Evolutionary conservation across 2,888 invertebrate species (phyloP), one percentile per base, ranked within the genome.

Genomic region (Luperina nickerlii): DNA sequence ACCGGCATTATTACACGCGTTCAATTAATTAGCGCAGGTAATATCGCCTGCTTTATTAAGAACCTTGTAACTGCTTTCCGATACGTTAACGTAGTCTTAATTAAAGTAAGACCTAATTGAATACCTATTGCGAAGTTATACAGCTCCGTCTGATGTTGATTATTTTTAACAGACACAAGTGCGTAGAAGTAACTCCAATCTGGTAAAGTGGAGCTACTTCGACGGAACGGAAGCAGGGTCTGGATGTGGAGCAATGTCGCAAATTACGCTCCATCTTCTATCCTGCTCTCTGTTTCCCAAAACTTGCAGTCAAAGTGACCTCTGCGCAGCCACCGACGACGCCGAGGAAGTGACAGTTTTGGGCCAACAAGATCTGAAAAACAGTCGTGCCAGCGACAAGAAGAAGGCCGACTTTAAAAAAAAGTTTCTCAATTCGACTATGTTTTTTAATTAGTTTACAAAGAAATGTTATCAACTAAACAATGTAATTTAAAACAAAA

Each of bases 11-110:
- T 81, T 77, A 79, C 83, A 76, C 69, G 71, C 42, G 51, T 78
- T 68, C 74, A 88, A 88, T 89, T 89, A 88, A 89, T 88, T 88
- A 84, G 76, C 45, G 51, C 70, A 60, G 9, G 66, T 74, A 72
- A 84, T 89, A 78, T 78, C 48, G 78, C 57, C 42, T 18, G 27
- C 78, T 79, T 87, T 78, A 86, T 81, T 74, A 81, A 81, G 83
- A 76, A 70, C 77, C 69, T 42, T 81, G 54, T 57, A 72, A 80
- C 67, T 79, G 69, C 65, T 85, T 85, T 81, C 83, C 78, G 83
- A 81, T 77, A 76, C 77, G 70, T 78, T 79, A 65, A 82, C 80
- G 15, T 67, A 8, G 60, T 80, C 81, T 85, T 81, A 81, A 85
- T 85, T 88, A 68, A 75, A 78, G 77, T 72, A 66, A 15, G 9